Conservation (phyloP, 2,888 invertebrate genomes). For the Cataglyphis albicans region DNA sequence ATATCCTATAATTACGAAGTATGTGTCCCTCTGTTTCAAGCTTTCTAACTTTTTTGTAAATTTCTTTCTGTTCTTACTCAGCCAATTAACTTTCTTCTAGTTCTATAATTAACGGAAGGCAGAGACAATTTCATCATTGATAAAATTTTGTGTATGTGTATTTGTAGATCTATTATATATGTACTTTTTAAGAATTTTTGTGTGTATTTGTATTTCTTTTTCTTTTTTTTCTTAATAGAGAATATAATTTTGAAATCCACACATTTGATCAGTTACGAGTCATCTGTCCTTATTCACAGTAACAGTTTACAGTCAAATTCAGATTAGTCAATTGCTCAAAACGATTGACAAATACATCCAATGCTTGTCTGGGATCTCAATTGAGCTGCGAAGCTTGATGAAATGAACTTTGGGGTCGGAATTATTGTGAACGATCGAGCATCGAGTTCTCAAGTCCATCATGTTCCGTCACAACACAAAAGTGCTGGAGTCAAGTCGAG, state of each 20-base stretch:
- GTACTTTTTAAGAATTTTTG: constrained; percentile 26
- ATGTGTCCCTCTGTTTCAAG: constrained; percentile 44
- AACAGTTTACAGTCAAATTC: constrained; percentile 77
- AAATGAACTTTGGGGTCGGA: constrained; percentile 65
- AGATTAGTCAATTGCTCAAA: constrained; percentile 75
- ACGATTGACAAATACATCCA: constrained; percentile 69
- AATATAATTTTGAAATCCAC: constrained; percentile 54
- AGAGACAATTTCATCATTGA: constrained; percentile 49
- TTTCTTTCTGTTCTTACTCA: constrained; percentile 44
- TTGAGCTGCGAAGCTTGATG: constrained; percentile 66
- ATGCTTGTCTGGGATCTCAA: constrained; percentile 74
- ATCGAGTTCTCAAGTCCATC: constrained; percentile 79
- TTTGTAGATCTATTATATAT: constrained; percentile 50
- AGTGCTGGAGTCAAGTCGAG: constrained; percentile 81
- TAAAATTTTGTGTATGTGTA: constrained; percentile 52
- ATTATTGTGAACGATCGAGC: constrained; percentile 74
- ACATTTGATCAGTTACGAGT: constrained; percentile 70
- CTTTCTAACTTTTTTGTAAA: constrained; percentile 50
- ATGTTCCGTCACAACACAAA: constrained; percentile 77
- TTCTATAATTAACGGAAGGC: constrained; percentile 52
- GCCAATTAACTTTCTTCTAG: constrained; percentile 49
- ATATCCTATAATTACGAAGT: constrained; percentile 31
- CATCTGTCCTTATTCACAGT: constrained; percentile 71
- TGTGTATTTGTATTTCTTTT: constrained; percentile 43
- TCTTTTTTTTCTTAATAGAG: constrained; percentile 48